phyloP scores from a whole-genome alignment of 2,113 vertebrate species.

The Chascanopsetta lugubris region DNA sequence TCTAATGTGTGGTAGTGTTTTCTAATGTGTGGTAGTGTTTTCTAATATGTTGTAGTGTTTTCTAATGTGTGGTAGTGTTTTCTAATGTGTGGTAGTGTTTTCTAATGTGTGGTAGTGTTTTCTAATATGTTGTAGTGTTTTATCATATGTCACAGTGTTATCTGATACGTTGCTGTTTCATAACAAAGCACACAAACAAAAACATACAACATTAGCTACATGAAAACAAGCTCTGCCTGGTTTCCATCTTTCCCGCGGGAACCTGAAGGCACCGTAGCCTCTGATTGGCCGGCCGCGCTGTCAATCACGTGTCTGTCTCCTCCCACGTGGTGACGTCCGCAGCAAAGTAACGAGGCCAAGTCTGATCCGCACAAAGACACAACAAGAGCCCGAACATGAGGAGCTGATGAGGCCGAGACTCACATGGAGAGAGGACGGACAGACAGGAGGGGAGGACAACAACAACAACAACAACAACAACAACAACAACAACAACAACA shows the following conservation, averaged over 20 bases:
- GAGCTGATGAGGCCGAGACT: constrained; percentile 52
- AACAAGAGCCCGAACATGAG: constrained; percentile 79
- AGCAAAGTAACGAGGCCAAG: constrained; percentile 76
- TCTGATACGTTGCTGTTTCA: too few species aligned
- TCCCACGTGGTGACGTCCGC: constrained; percentile 76
- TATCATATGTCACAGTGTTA: too few species aligned
- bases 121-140: too few species aligned
- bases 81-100: too few species aligned
- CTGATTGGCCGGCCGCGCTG: constrained; percentile 57
- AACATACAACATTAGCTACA: background rate
- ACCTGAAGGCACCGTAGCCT: constrained; percentile 46
- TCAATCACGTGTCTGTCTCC: constrained; percentile 53
- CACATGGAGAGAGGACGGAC: constrained; percentile 56
- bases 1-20: too few species aligned
- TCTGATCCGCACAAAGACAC: constrained; percentile 78
- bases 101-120: too few species aligned
- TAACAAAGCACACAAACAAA: background rate
- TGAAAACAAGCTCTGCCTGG: background rate
- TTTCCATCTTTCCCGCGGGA: constrained; percentile 51
- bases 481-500: constrained; percentile 10
- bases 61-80: too few species aligned
- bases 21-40: too few species aligned
- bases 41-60: too few species aligned
- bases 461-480: constrained; percentile 37
- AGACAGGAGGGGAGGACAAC: constrained; percentile 8